Percentiles rank a stretch among this genome's conserved stretches.
phyloP scores from a whole-genome alignment of 2,113 vertebrate genomes.

The Globicephala melas region DNA sequence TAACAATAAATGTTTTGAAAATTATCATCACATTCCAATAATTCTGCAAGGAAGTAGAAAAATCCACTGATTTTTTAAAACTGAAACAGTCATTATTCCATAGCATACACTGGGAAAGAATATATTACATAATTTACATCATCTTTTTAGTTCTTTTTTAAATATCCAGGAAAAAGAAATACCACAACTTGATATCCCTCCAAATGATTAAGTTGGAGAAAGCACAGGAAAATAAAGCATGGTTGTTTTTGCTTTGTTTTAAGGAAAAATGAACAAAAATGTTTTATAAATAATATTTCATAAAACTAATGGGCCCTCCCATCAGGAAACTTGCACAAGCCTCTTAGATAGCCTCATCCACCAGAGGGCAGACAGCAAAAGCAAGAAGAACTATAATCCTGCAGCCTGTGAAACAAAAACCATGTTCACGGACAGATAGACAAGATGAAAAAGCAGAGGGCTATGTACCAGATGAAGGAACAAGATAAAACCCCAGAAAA shows the following conservation, averaged over 20 bases:
- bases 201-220: background rate
- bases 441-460: too few species aligned
- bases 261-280: background rate
- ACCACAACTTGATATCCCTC: background rate
- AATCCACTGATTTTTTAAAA: background rate
- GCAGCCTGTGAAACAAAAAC: too few species aligned
- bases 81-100: background rate
- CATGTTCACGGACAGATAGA: too few species aligned
- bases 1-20: background rate
- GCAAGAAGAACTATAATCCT: too few species aligned
- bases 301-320: background rate
- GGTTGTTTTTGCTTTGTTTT: background rate
- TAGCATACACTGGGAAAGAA: background rate
- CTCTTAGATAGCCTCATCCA: too few species aligned
- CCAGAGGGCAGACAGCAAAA: too few species aligned
- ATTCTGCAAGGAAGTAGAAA: constrained; percentile 21
- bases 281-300: background rate
- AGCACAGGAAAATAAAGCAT: background rate
- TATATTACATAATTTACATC: background rate
- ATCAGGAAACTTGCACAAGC: too few species aligned
- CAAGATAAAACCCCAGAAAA: too few species aligned
- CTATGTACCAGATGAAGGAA: too few species aligned
- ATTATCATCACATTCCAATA: background rate
- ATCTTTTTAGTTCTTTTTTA: background rate
- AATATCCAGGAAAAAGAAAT: background rate